Percentiles rank a stretch among this genome's conserved stretches.
These are phyloP conservation scores for Bergia puertoricense DNA, from an alignment of 92 coral and sea anemone genomes.

Conservation along the genomic window DNA sequence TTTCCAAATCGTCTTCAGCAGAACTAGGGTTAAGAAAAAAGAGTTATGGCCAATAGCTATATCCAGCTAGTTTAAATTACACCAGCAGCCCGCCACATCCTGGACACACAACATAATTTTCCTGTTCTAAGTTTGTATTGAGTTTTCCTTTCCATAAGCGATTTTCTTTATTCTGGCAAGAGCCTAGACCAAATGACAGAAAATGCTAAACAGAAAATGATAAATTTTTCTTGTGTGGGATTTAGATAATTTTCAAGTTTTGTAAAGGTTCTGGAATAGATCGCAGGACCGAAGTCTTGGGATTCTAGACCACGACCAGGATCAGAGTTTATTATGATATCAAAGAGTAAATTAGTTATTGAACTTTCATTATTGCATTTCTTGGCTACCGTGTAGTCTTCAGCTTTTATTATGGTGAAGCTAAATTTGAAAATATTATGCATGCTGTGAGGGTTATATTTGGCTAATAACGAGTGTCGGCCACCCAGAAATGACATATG, in stretches of 20 bases:
- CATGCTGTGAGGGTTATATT: slow-evolving; percentile 4
- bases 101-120: background rate
- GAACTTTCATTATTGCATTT: background rate
- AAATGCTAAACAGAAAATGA: background rate
- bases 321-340: too few species aligned
- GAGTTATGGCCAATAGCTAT: too few species aligned
- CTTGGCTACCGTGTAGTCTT: slow-evolving; percentile 16
- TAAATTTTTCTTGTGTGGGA: background rate
- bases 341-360: too few species aligned
- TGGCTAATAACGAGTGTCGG: slow-evolving; percentile 16
- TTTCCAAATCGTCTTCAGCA: too few species aligned
- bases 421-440: slow-evolving; percentile 32
- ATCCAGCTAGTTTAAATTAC: too few species aligned
- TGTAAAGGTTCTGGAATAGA: background rate
- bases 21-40: too few species aligned
- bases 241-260: background rate
- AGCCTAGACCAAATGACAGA: background rate
- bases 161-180: slow-evolving; percentile 1
- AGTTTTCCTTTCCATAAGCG: background rate
- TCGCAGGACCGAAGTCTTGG: too few species aligned
- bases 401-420: background rate
- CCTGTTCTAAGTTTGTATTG: background rate
- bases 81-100: background rate
- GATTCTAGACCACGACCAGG: too few species aligned
- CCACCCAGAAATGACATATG: background rate